A percentile compares a stretch with the other conserved stretches of the same genome.
phyloP scores from a whole-genome alignment of 2,797 vertebrate species.

The Enteromius paludinosus region DNA sequence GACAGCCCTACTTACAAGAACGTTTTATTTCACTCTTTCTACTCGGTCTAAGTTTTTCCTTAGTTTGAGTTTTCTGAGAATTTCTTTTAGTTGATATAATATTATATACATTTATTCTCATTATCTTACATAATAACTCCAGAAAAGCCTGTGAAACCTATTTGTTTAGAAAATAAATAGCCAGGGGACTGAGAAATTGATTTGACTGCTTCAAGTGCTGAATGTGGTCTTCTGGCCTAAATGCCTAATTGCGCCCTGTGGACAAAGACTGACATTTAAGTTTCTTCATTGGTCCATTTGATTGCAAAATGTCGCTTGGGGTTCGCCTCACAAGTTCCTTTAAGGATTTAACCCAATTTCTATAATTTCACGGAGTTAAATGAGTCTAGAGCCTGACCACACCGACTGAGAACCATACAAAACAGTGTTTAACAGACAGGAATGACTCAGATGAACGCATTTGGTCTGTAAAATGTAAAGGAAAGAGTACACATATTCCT shows the following conservation, averaged over 20 bases:
- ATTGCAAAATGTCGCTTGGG: constrained; percentile 72
- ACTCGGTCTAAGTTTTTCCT: not conserved
- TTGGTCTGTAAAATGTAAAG: not conserved
- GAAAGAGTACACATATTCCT: not conserved
- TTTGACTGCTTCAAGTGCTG: constrained; percentile 44
- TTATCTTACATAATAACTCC: constrained; percentile 37
- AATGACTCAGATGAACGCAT: constrained; percentile 13
- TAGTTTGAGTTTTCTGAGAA: not conserved
- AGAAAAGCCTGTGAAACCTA: constrained; percentile 67
- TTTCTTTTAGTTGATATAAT: not conserved
- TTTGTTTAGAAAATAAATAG: constrained; percentile 70
- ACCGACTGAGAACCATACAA: not conserved
- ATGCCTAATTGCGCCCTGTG: constrained; percentile 74
- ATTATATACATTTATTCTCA: not conserved
- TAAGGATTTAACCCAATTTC: constrained; percentile 51
- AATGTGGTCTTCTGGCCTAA: constrained; percentile 60
- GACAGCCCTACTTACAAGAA: not conserved
- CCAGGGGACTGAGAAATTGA: constrained; percentile 56
- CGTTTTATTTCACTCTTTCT: not conserved
- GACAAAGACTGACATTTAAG: constrained; percentile 74
- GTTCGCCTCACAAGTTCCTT: constrained; percentile 49
- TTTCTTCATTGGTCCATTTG: constrained; percentile 59
- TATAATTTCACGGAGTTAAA: constrained; percentile 36
- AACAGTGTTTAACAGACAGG: constrained; percentile 5
- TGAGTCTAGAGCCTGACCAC: constrained; percentile 39